Evolutionary conservation across 2,113 vertebrate species (phyloP), one percentile per base, ranked within the genome.

Genomic region (Emberiza fucata): DNA sequence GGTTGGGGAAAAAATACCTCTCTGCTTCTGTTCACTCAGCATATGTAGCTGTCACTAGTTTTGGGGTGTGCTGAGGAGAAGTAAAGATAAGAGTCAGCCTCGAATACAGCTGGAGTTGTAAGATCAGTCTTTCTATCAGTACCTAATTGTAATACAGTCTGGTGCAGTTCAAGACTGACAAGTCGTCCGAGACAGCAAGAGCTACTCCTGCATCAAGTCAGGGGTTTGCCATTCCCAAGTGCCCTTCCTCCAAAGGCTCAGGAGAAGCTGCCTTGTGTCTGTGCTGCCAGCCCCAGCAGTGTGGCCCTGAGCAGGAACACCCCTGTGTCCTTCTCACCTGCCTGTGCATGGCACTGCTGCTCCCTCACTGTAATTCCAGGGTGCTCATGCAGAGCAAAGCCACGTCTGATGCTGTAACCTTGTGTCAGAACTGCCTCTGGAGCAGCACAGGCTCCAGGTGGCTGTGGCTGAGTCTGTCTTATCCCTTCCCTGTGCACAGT

Each of bases 191-290:
- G 69, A 35, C 40, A 42, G 53, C 12, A 21, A 56, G 48, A 72
- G 29, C 28, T 80, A 14, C 57, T 64, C 35, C 40, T 53, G 2
- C 9, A 3, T 37, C 31, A 8, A 3, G 37, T 33, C 31, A 31
- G 31, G 37, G 57, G 3, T 1, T 54, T 66, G n/a, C 29, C 17
- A 2, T 63, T 50, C 16, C 73, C 50, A 25, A 40, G 9, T 3
- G 0, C 4, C 0, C 28, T n/a, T 66, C 42, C 8, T 71, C 31
- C 60, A 61, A 5, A 50, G 48, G 25, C 3, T 11, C 54, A 39
- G 63, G 33, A 39, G 3, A 0, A 11, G 11, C 48, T 64, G 35
- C 7, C 21, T 65, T 0, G 1, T 47, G 31, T 28, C 85, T 0
- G 0, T 37, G 59, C 47, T 69, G 40, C 48, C 81, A 23, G 44